phyloP scores from a whole-genome alignment of 2,888 invertebrate species.

The Julus scandinavius region DNA sequence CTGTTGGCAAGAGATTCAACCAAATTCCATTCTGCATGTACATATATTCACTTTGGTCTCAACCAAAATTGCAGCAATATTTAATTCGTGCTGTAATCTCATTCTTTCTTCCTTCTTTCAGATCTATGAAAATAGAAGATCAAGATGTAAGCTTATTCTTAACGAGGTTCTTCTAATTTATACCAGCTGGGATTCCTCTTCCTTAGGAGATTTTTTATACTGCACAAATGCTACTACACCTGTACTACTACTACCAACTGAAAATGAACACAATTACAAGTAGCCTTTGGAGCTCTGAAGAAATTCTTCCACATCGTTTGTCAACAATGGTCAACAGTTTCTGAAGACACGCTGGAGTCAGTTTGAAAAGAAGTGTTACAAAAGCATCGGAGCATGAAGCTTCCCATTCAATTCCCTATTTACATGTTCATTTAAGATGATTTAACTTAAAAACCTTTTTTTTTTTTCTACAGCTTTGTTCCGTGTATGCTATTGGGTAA shows the following conservation, averaged over 20 bases:
- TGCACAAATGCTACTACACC: constrained; percentile 28
- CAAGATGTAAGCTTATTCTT: constrained; percentile 30
- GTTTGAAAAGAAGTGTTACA: not conserved
- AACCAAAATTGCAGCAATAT: not conserved
- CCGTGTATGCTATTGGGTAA: not conserved
- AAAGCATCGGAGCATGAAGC: not conserved
- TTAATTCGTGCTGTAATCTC: not conserved
- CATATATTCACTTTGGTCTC: too few species aligned
- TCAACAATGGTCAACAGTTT: constrained; percentile 14
- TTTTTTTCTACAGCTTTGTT: not conserved
- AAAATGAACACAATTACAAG: not conserved
- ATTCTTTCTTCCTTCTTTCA: not conserved
- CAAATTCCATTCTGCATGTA: not conserved
- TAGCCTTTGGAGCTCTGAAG: constrained; percentile 22
- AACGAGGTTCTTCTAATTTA: constrained; percentile 34
- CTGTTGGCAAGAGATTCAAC: not conserved
- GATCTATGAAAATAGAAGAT: not conserved
- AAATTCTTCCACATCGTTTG: constrained; percentile 22
- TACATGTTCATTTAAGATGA: not conserved
- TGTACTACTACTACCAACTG: not conserved
- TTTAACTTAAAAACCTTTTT: not conserved
- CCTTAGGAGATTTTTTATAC: constrained; percentile 31
- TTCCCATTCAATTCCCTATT: not conserved
- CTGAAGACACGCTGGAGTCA: not conserved
- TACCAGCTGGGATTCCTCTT: constrained; percentile 9